Conservation (phyloP, 1,140 invertebrate genomes). For the Plectrocnemia conspersa region DNA sequence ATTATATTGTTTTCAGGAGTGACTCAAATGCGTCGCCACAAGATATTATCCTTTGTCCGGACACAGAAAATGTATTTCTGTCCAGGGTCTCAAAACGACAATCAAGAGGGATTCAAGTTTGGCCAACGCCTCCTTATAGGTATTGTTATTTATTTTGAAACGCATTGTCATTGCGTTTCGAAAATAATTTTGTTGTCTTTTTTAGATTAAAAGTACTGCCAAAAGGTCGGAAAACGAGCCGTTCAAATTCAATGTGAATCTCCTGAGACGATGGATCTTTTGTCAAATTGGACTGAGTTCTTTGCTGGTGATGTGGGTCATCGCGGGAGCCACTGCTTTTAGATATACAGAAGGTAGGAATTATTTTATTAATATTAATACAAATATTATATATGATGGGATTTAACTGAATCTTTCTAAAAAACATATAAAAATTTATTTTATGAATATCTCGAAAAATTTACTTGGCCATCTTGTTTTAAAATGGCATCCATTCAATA, state of each 20-base stretch:
- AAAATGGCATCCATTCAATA: too few relatives aligned
- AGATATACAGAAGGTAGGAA: conserved; percentile 53
- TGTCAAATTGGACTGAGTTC: conserved; percentile 50
- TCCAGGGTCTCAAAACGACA: too few relatives aligned
- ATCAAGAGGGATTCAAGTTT: conserved; percentile 25
- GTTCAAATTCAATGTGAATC: conserved; percentile 13
- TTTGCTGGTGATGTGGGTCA: conserved; percentile 53
- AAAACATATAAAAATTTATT: too few relatives aligned
- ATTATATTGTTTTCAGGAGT: too few relatives aligned
- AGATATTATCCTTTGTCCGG: too few relatives aligned
- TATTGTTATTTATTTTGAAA: conserved; percentile 2
- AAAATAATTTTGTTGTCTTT: conserved; percentile 8
- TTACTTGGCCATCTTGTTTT: too few relatives aligned
- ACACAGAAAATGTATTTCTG: too few relatives aligned
- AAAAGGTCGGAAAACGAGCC: not conserved
- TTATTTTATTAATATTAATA: too few relatives aligned
- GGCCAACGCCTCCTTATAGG: conserved; percentile 28
- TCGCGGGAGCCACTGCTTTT: conserved; percentile 55
- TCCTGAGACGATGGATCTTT: conserved; percentile 42
- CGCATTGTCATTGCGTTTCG: not conserved
- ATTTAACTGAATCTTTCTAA: too few relatives aligned
- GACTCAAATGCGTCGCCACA: too few relatives aligned
- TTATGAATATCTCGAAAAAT: too few relatives aligned
- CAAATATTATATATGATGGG: too few relatives aligned
- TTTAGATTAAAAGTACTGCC: conserved; percentile 28